These are phyloP conservation scores for Steinernema feltiae DNA, from an alignment of 1,140 invertebrate genomes.

Conservation along the genomic window DNA sequence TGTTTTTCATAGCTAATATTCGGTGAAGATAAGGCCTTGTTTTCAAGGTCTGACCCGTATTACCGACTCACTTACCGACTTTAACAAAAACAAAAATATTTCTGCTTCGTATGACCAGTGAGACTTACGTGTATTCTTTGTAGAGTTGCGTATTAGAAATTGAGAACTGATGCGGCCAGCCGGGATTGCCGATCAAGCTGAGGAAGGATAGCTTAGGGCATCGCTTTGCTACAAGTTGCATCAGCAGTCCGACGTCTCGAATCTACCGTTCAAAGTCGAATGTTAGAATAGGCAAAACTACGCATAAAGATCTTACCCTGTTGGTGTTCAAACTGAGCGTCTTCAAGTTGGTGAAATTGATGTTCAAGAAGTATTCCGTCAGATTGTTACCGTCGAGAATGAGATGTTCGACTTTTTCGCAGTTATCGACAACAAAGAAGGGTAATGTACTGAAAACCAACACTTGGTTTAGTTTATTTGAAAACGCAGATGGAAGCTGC, in stretches of 20 bases:
- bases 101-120: neutral
- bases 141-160: conserved; percentile 13
- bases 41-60: neutral
- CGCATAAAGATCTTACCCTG: conserved; percentile 14
- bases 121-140: neutral
- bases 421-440: conserved; percentile 17
- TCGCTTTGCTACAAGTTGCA: conserved; percentile 35
- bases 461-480: neutral
- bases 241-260: conserved; percentile 38
- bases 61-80: neutral
- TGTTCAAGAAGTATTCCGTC: conserved; percentile 33
- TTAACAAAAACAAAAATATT: neutral
- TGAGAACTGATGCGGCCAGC: conserved; percentile 41
- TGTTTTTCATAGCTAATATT: neutral
- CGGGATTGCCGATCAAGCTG: conserved; percentile 43
- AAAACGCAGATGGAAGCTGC: neutral
- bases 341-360: conserved; percentile 30
- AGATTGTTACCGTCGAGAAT: conserved; percentile 45
- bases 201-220: conserved; percentile 40
- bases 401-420: conserved; percentile 39
- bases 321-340: conserved; percentile 42
- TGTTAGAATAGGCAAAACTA: neutral
- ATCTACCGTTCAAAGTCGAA: conserved; percentile 17
- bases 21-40: neutral
- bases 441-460: conserved; percentile 19